These are phyloP conservation scores for Tonatia bakeri DNA, from an alignment of 2,113 vertebrate species.

Conservation along the genomic window DNA sequence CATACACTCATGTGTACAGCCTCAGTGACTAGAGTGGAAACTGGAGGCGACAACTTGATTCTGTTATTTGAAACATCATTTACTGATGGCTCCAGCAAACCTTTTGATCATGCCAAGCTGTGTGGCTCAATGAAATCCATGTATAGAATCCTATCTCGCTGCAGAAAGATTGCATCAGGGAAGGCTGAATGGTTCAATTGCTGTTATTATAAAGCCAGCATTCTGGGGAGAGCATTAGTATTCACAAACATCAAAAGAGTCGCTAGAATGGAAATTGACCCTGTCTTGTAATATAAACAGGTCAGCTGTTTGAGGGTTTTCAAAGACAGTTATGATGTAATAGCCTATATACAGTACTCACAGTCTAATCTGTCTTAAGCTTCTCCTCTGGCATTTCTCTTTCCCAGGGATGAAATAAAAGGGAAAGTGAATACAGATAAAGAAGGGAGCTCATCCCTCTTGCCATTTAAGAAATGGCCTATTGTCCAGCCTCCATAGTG, in stretches of 20 bases:
- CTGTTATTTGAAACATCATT: conserved; percentile 58
- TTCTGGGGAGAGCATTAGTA: conserved; percentile 68
- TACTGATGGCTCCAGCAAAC: conserved; percentile 41
- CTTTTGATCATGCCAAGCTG: conserved; percentile 68
- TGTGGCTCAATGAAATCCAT: conserved; percentile 45
- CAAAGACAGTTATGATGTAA: conserved; percentile 64
- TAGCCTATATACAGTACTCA: conserved; percentile 43
- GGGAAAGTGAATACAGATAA: conserved; percentile 51
- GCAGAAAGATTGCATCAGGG: conserved; percentile 50
- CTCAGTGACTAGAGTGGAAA: conserved; percentile 2
- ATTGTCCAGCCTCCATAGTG: conserved; percentile 53
- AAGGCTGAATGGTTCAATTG: conserved; percentile 42
- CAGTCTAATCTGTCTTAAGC: conserved; percentile 65
- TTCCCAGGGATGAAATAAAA: conserved; percentile 71
- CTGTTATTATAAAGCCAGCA: conserved; percentile 60
- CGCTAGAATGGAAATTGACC: conserved; percentile 65
- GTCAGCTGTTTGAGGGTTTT: conserved; percentile 69
- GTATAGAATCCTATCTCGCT: conserved; percentile 58
- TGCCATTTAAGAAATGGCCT: conserved; percentile 58
- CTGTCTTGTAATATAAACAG: conserved; percentile 60
- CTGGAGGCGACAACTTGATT: conserved; percentile 1
- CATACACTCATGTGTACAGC: not conserved
- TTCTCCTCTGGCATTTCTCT: conserved; percentile 71
- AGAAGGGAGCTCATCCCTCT: conserved; percentile 57
- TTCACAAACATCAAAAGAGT: conserved; percentile 74